These are phyloP conservation scores for Spheniscus mendiculus DNA, from an alignment of 2,113 vertebrate genomes.

Conservation along the genomic window DNA sequence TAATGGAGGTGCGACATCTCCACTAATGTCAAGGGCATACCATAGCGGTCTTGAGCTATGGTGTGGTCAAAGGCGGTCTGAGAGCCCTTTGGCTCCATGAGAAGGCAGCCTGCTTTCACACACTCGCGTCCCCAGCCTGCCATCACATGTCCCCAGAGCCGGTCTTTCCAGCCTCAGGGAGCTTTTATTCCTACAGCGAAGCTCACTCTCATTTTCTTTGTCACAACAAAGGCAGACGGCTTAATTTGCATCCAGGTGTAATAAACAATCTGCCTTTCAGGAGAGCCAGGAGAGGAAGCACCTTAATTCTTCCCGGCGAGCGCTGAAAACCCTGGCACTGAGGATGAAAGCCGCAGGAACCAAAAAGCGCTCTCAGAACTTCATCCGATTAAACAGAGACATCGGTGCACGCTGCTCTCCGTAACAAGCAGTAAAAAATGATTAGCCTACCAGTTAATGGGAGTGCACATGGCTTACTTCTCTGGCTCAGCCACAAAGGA, in stretches of 20 bases:
- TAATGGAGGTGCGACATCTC: background rate
- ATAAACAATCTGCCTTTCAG: slow-evolving; percentile 32
- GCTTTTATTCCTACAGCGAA: background rate
- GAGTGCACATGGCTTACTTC: background rate
- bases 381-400: background rate
- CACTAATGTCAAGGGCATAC: background rate
- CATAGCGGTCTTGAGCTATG: rapidly evolving
- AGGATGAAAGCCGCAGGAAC: slow-evolving; percentile 11
- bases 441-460: slow-evolving; percentile 11
- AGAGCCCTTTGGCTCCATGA: background rate
- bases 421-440: background rate
- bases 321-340: background rate
- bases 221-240: background rate
- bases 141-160: rapidly evolving
- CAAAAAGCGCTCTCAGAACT: background rate
- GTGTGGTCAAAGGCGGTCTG: rapidly evolving
- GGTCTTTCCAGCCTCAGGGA: background rate
- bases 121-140: rapidly evolving
- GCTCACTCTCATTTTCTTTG: background rate
- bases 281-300: slow-evolving; percentile 3
- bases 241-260: slow-evolving; percentile 42
- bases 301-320: background rate
- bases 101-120: background rate
- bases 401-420: background rate
- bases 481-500: slow-evolving; percentile 3